Base-by-base conservation (phyloP, 2,113 vertebrate species). In the Rhinichthys klamathensis region DNA sequence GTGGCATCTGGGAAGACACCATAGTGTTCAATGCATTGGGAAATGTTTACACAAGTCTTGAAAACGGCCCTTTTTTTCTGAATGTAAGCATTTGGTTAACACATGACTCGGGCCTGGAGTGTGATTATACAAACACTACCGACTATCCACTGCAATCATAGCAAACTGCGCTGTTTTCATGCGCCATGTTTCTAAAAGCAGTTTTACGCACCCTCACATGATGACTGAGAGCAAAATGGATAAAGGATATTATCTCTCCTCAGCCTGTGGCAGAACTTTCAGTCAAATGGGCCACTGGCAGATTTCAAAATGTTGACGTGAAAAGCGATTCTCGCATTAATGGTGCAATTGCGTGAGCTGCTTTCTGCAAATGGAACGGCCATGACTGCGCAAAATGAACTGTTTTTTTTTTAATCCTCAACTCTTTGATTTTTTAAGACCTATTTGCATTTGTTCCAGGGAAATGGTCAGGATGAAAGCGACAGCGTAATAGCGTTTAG, bases 381-480 rank as follows among this genome's bases (percentile, higher is more conserved):
- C 73, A 49, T 30, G 13, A 78, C 72, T 16, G 56, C 60, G 61
- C 21, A 46, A 30, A 84, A 54, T 44, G 56, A 49, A 6, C 23
- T 6, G 25, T 2, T 4, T 74, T 72, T 82, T 15, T 80, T 81
- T 56, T 4, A 25, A 58, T 76, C 16, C 41, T 38, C 25, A 10
- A 54, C 84, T 86, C 61, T 88, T 83, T 70, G 67, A 70, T 90
- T 87, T 86, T 54, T 90, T 90, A 41, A 90, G 87, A 63, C 85
- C 44, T 78, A 67, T 91, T 89, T 91, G 90, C 88, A 60, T 87
- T 74, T 85, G 90, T 91, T 88, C 86, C 84, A 82, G 84, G 85
- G 87, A 86, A 82, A 84, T 32, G 76, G 86, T 87, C 79, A 87
- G 87, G 91, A 92, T 90, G 65, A 92, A 92, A 92, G 90, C 78